Conservation (phyloP, 2,113 vertebrate genomes). For the Platysternon megacephalum region DNA sequence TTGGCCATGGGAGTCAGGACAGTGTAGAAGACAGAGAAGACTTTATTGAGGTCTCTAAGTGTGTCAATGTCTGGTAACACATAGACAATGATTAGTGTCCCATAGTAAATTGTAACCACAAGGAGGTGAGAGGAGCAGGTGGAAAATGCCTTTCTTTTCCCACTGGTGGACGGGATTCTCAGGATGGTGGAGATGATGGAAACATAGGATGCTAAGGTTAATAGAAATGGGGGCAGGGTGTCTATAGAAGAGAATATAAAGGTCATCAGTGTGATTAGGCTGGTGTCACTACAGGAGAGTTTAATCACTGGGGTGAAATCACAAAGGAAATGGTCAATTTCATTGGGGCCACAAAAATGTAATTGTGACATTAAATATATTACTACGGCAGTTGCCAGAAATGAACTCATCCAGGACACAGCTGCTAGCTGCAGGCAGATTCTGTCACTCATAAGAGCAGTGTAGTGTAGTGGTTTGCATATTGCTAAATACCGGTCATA, state of each 20-base stretch:
- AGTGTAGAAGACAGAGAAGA: slow-evolving; percentile 3
- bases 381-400: slow-evolving; percentile 11
- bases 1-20: slow-evolving; percentile 39
- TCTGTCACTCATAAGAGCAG: background rate
- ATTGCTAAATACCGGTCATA: background rate
- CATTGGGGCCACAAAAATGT: slow-evolving; percentile 10
- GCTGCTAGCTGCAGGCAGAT: background rate
- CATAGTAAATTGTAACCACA: slow-evolving; percentile 22
- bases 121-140: slow-evolving; percentile 36
- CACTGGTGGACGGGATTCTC: background rate
- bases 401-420: background rate
- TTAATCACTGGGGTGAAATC: background rate
- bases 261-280: background rate
- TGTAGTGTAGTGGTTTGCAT: background rate
- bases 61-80: slow-evolving; percentile 3
- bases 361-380: background rate
- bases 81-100: slow-evolving; percentile 5
- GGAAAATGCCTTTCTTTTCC: slow-evolving; percentile 3
- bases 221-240: background rate
- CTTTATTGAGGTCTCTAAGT: background rate
- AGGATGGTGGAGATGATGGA: background rate
- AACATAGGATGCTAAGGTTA: background rate
- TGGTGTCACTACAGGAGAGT: background rate
- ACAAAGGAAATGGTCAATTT: background rate
- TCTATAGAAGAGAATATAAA: background rate